Conservation (phyloP, 2,113 vertebrate genomes). For the Calonectris borealis region DNA sequence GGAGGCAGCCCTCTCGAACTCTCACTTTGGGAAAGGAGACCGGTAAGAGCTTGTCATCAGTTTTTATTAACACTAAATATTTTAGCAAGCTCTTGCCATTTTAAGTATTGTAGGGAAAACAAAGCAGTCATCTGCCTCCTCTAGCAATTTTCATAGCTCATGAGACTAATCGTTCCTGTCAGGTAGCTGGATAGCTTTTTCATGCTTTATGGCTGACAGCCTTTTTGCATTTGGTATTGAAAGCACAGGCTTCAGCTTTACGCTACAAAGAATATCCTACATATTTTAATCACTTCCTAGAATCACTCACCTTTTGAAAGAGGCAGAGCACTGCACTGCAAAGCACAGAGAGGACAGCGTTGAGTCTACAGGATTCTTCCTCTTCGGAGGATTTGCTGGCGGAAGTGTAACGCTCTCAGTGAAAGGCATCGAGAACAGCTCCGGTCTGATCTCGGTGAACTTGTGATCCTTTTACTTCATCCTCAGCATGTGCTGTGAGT, state of each 20-base stretch:
- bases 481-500: not conserved
- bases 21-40: not conserved
- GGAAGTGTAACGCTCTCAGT: not conserved
- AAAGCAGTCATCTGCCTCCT: constrained; percentile 1
- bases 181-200: not conserved
- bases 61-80: constrained; percentile 32
- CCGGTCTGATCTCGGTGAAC: not conserved
- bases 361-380: not conserved
- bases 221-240: not conserved
- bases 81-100: constrained; percentile 28
- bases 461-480: not conserved
- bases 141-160: not conserved
- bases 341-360: not conserved
- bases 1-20: not conserved
- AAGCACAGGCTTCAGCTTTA: not conserved
- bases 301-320: constrained; percentile 23
- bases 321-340: not conserved
- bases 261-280: not conserved
- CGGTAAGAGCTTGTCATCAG: not conserved
- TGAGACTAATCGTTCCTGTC: not conserved
- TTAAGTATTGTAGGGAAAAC: constrained; percentile 15
- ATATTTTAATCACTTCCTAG: constrained; percentile 44
- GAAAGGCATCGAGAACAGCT: not conserved
- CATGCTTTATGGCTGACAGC: not conserved
- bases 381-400: not conserved